Percentiles rank a stretch among this genome's conserved stretches.
Conservation (phyloP, 2,113 vertebrate species). For the Calidris pugnax region DNA sequence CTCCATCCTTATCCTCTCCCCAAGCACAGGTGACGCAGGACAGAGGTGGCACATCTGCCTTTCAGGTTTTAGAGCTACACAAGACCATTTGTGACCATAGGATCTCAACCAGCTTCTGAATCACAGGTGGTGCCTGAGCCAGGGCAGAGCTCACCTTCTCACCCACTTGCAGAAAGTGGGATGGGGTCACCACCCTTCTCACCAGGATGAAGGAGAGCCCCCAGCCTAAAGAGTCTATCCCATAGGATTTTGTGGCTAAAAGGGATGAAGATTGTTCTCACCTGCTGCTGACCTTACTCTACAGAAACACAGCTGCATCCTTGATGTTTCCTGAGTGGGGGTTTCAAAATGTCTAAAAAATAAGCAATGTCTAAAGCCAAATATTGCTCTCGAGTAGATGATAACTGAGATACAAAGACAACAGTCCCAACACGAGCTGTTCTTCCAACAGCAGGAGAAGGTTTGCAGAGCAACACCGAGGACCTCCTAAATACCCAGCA, state of each 20-base stretch:
- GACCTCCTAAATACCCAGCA: not conserved
- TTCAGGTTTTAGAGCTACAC: not conserved
- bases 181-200: not conserved
- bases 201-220: not conserved
- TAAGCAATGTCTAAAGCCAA: not conserved
- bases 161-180: not conserved
- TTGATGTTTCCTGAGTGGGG: not conserved
- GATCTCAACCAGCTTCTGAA: not conserved
- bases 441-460: not conserved
- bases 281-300: not conserved
- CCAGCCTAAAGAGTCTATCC: not conserved
- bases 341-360: not conserved
- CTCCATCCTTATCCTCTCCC: not conserved
- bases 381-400: not conserved
- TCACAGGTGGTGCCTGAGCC: not conserved
- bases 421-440: not conserved
- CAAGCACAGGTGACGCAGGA: rapidly evolving
- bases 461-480: not conserved
- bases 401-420: not conserved
- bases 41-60: not conserved
- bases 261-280: not conserved
- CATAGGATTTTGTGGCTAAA: not conserved
- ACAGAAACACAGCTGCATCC: not conserved
- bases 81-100: not conserved
- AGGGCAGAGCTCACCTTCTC: not conserved